Evolutionary conservation across 2,113 vertebrate genomes (phyloP).

Genomic region (Phylloscopus whistleri): DNA sequence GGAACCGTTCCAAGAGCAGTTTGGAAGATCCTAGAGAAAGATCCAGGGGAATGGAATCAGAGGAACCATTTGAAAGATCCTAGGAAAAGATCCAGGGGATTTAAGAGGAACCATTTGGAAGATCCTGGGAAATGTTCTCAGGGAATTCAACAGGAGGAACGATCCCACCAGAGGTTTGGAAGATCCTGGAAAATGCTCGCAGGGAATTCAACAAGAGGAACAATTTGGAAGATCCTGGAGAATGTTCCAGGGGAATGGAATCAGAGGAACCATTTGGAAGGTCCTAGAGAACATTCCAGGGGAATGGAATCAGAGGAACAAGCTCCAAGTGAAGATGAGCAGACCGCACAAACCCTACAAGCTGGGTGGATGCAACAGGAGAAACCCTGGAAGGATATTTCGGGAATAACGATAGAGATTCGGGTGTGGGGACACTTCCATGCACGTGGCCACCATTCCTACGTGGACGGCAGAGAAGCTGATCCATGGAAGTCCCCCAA

Average conservation of each 20-base stretch:
- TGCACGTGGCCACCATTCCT: too few species aligned
- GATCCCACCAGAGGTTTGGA: not conserved
- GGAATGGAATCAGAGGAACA: not conserved
- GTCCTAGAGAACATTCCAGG: too few species aligned
- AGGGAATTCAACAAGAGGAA: not conserved
- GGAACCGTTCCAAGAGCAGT: not conserved
- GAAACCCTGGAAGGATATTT: not conserved
- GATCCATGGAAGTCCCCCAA: not conserved
- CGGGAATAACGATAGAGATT: not conserved
- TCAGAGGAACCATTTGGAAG: too few species aligned
- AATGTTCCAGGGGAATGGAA: not conserved
- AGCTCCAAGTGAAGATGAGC: not conserved
- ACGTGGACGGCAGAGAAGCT: not conserved
- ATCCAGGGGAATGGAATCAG: fast-evolving
- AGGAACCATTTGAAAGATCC: not conserved
- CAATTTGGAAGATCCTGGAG: too few species aligned
- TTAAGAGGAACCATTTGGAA: too few species aligned
- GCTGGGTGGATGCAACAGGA: not conserved
- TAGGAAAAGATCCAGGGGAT: too few species aligned
- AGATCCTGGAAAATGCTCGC: not conserved
- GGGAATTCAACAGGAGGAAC: too few species aligned
- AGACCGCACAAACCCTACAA: not conserved
- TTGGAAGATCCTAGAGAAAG: too few species aligned
- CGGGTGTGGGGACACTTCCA: not conserved
- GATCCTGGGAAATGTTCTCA: not conserved